These are phyloP conservation scores for Tineola bisselliella DNA, from an alignment of 2,888 invertebrate species.

Conservation along the genomic window DNA sequence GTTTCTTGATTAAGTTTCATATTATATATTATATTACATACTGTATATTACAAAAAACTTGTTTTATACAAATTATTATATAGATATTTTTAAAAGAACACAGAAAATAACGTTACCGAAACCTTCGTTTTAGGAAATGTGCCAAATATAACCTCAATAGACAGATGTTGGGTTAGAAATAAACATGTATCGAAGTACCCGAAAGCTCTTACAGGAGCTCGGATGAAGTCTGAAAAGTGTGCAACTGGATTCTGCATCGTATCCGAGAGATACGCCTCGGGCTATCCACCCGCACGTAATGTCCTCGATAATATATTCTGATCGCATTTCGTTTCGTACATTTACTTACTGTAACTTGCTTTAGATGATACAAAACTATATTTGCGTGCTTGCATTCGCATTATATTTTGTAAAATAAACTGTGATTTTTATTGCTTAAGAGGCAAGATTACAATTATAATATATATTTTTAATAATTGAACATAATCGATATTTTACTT, in stretches of 20 bases:
- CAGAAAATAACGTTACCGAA: not conserved
- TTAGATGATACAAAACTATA: slow-evolving; percentile 8
- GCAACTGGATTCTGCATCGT: slow-evolving; percentile 44
- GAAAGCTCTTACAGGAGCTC: slow-evolving; percentile 19
- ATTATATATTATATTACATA: too few relatives aligned
- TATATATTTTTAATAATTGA: too few relatives aligned
- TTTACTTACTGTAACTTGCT: slow-evolving; percentile 10
- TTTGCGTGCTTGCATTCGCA: not conserved
- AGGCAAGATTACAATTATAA: too few relatives aligned
- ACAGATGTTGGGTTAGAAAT: not conserved
- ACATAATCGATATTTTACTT: too few relatives aligned
- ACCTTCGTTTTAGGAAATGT: not conserved
- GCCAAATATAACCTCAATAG: not conserved
- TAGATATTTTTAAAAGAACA: too few relatives aligned
- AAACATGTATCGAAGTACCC: not conserved
- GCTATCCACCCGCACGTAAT: slow-evolving; percentile 51
- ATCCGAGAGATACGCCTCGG: slow-evolving; percentile 44
- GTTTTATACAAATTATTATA: too few relatives aligned
- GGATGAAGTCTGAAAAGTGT: slow-evolving; percentile 44
- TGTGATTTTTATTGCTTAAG: not conserved
- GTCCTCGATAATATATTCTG: slow-evolving; percentile 59
- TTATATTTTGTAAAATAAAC: not conserved
- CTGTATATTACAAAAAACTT: too few relatives aligned
- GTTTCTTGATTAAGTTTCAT: too few relatives aligned
- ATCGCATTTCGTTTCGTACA: slow-evolving; percentile 38